These are phyloP conservation scores for Ophion ventricosus DNA, from an alignment of 2,888 invertebrate species.

Conservation along the genomic window DNA sequence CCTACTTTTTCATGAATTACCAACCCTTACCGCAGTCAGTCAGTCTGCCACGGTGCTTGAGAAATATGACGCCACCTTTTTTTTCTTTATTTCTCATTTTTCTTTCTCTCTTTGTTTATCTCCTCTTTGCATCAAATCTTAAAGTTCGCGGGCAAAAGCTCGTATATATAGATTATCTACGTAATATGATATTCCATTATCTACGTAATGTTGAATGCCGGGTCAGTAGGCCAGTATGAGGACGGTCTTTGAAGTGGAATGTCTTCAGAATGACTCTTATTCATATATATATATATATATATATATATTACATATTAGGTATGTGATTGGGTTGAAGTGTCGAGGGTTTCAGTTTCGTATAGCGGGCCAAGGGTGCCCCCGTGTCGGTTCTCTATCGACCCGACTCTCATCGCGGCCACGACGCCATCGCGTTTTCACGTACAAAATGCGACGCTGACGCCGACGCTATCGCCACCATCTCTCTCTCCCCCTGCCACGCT, in stretches of 20 bases:
- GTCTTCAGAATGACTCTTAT: constrained; percentile 30
- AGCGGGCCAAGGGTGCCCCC: constrained; percentile 65
- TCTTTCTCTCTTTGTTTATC: too few relatives aligned
- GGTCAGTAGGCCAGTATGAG: background rate
- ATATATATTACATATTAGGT: background rate
- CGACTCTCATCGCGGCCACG: constrained; percentile 76
- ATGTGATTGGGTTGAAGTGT: constrained; percentile 22
- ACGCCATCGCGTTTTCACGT: constrained; percentile 74
- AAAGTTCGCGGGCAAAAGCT: too few relatives aligned
- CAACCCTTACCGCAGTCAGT: too few relatives aligned
- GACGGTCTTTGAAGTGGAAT: background rate
- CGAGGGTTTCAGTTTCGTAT: constrained; percentile 65
- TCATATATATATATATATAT: constrained; percentile 3
- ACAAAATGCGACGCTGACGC: constrained; percentile 66
- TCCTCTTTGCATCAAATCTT: too few relatives aligned
- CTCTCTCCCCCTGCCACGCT: constrained; percentile 12
- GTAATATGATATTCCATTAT: too few relatives aligned
- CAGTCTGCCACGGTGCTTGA: too few relatives aligned
- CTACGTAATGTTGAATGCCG: background rate
- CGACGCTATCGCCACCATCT: constrained; percentile 63
- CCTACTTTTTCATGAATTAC: too few relatives aligned
- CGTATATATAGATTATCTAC: too few relatives aligned
- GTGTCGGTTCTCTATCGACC: constrained; percentile 77
- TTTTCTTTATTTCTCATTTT: too few relatives aligned
- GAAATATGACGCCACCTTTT: too few relatives aligned